Evolutionary conservation across 1,140 invertebrate species (phyloP), one percentile per base, ranked within the genome.

Genomic region (Polypedilum pembai): DNA sequence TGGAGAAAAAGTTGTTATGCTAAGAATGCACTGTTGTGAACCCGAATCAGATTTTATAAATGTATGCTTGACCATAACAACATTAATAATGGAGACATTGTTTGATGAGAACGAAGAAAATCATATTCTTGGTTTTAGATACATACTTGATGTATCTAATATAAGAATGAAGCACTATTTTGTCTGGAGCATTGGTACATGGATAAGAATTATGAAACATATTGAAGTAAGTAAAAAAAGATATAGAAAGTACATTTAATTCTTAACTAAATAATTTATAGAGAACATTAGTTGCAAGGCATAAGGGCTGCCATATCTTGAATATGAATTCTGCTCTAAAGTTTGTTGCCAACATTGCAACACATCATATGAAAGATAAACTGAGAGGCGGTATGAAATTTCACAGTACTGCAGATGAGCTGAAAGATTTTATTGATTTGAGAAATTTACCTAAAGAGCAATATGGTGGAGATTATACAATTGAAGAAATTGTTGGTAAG

Each of bases 41-140:
- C 18, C 20, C 17, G 65, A 69, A 5, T 20, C 20, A 10, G 65
- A 20, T 69, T 17, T 8, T 8, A 10, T 8, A 69, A 69, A 69
- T 69, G 18, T 20, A 56, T 69, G 65, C 20, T 69, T 18, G 7
- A 18, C 15, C 12, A 1, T 21, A 5, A 18, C 20, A 69, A 21
- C 65, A 20, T 8, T 20, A 8, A 18, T 69, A 1, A 21, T 69
- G 78, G 92, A 94, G 79, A 87, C 90, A 1, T 77, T 94, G n/a
- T 88, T 94, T 87, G 91, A 93, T 87, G 91, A 93, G 79, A 90
- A 93, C 77, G 92, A 94, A 80, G 89, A 92, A 76, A 89, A 86
- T 78, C 92, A 94, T 81, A 84, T 92, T 1, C 84, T 87, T 2
- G 91, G 90, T 8, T 88, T 88, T 75, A 88, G 91, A 0, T 89